Evolutionary conservation across 2,797 vertebrate species (phyloP), one percentile per base, ranked within the genome.

Genomic region (Trichosurus vulpecula): DNA sequence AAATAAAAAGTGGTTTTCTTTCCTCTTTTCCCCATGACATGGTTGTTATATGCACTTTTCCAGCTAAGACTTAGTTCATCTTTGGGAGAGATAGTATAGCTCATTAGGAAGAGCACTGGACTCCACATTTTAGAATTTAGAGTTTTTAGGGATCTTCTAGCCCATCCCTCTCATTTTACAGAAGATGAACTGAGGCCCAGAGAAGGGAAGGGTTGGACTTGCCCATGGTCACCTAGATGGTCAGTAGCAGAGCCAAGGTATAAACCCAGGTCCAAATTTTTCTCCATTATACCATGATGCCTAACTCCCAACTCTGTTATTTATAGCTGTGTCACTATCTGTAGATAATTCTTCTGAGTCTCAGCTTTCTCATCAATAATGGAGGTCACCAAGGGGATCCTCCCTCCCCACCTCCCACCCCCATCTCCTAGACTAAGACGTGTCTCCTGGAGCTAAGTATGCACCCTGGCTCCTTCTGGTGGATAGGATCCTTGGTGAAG

Each of bases 1-100:
- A 96, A 96, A 95, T 95, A 97, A 95, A 52, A 93, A 91, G 58
- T 97, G 52, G 35, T 94, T 97, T 97, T 96, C 92, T 96, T 29
- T 27, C 10, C 16, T 5, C 3, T 90, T 14, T 31, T 3, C 16
- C 5, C n/a, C 30, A 55, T 41, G 47, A 53, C 5, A 30, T n/a
- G 27, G 5, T 31, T 31, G 4, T 52, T 56, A 87, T 47, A 87
- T 87, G 74, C 3, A 51, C 74, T 87, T 87, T 87, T 51, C 74
- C 74, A 87, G 74, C 25, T 87, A 87, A 87, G 25, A 27, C 13
- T 27, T 25, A 87, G 41, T 92, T 52, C n/a, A 52, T 19, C 92
- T 22, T 30, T 91, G 0, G 3, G 25, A 47, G 16, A 52, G 13
- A 27, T 25, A 51, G 74, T 47, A 22, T 87, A 35, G 25, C 74